These are phyloP conservation scores for Muscicapa comitata DNA, from an alignment of 2,797 vertebrate species.

Conservation along the genomic window DNA sequence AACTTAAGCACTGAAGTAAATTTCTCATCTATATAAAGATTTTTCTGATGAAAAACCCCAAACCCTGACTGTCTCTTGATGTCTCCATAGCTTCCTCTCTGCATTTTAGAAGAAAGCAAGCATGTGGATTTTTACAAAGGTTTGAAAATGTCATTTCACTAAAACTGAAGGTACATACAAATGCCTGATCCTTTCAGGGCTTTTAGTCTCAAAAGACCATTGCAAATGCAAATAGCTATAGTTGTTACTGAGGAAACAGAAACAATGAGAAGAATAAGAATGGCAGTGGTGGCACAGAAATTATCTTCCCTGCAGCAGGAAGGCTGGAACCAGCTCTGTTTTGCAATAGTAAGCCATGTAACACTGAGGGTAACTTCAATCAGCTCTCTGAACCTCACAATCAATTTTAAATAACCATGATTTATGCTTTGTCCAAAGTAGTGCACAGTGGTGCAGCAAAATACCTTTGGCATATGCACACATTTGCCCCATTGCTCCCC, in stretches of 20 bases:
- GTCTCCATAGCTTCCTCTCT: neutral
- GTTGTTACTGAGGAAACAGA: conserved; percentile 13
- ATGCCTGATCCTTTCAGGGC: neutral
- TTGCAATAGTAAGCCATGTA: neutral
- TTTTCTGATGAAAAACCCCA: neutral
- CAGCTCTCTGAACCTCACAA: neutral
- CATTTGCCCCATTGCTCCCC: neutral
- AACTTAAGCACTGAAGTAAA: neutral
- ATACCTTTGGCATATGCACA: neutral
- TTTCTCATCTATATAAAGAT: neutral
- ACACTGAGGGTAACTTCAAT: conserved; percentile 8
- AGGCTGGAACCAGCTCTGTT: neutral
- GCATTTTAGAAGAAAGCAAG: neutral
- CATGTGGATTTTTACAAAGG: neutral
- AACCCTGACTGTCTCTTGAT: neutral
- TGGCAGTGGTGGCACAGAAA: neutral
- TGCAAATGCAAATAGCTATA: neutral
- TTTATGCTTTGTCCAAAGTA: neutral
- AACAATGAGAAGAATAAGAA: neutral
- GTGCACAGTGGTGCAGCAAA: neutral
- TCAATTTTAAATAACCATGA: neutral
- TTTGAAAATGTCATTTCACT: neutral
- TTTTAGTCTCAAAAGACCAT: neutral
- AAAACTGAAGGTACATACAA: neutral
- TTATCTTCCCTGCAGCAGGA: neutral